phyloP scores from a whole-genome alignment of 64 coral and sea anemone species.

The Platygyra sinensis region DNA sequence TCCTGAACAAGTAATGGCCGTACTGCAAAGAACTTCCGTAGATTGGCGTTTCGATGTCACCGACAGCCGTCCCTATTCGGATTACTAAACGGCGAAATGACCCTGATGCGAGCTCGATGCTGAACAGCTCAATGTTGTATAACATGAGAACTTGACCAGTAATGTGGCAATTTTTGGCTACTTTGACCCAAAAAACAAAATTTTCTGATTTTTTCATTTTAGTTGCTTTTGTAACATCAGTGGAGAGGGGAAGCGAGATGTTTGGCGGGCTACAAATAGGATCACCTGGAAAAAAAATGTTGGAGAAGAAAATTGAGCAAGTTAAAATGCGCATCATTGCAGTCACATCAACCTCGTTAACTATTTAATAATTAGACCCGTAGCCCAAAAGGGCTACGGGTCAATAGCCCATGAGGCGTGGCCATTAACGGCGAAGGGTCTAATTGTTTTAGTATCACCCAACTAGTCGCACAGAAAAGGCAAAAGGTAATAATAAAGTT shows the following conservation, averaged over 20 bases:
- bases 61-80: neutral
- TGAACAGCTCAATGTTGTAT: neutral
- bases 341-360: no score
- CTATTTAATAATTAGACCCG: no score
- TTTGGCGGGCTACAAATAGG: constrained; percentile 70
- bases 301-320: neutral
- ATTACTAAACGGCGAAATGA: neutral
- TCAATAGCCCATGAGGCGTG: no score
- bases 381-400: no score
- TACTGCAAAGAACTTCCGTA: constrained; percentile 35
- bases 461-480: no score
- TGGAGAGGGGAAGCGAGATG: constrained; percentile 52
- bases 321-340: no score
- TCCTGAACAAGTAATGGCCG: constrained; percentile 64
- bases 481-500: no score
- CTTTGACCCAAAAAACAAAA: constrained; percentile 4
- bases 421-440: no score
- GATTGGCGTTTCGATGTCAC: neutral
- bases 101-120: neutral
- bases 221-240: constrained; percentile 21
- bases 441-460: no score
- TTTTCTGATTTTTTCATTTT: constrained; percentile 44
- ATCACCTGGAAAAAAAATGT: constrained; percentile 44
- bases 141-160: neutral
- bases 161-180: constrained; percentile 30